Base-by-base conservation (phyloP, 1,140 invertebrate genomes). In the Trichoplusia ni region DNA sequence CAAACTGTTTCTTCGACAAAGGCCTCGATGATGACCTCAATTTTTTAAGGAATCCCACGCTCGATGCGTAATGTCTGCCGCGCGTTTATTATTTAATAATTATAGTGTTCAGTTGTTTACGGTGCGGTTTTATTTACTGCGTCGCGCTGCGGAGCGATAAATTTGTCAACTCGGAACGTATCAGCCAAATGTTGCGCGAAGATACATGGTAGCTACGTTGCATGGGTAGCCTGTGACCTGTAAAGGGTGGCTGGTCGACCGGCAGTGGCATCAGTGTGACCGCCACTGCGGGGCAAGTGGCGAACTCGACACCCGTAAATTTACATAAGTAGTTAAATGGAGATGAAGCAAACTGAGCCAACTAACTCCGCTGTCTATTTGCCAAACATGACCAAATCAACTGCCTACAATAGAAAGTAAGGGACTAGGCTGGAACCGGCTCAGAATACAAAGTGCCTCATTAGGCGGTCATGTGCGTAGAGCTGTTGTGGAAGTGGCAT, bases 1-100 rank as follows among this genome's bases (percentile, higher is more conserved):
- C 74, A 7, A 64, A 65, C 63, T 72, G 73, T 65, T 68, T 64
- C 64, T 68, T 67, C 44, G 79, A 80, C 59, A 81, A 83, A 42
- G 67, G 67, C 3, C 19, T 73, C 6, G 71, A 75, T n/a, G 74
- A 69, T 16, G 67, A 77, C 4, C 46, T 77, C 29, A 44, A 31
- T 40, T 75, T 65, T 53, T 67, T 74, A 49, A 69, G 60, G 25
- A 72, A 61, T 33, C 61, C 69, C 37, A 58, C 64, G 44, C 18
- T 69, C 11, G 66, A 69, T 14, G 54, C 64, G 56, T 66, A 54
- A 25, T 40, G 18, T 14, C 2, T 2, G 25, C 13, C 7, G 11
- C 31, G 19, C 18, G 19, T 64, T 47, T 56, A 35, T 35, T 51
- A 46, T 37, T 64, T 46, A 56, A 46, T 47, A 64, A 64, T 56